These are phyloP conservation scores for Crotalus viridis DNA, from an alignment of 2,113 vertebrate genomes.

Conservation along the genomic window DNA sequence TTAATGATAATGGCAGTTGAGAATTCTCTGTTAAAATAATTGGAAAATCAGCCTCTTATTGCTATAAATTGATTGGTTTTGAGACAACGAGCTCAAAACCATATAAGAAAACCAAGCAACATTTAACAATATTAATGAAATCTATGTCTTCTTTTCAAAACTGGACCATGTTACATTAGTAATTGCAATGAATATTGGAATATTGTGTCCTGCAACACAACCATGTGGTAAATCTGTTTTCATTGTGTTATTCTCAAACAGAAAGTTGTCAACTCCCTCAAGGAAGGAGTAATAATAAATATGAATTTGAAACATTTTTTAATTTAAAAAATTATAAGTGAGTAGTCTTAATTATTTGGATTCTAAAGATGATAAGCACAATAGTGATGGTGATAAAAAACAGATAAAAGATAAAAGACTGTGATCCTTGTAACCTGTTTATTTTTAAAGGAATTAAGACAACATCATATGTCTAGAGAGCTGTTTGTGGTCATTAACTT, in stretches of 20 bases:
- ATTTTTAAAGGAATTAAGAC: neutral
- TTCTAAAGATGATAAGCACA: neutral
- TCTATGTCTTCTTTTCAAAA: neutral
- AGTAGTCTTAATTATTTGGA: neutral
- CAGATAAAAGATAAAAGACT: neutral
- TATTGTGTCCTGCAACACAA: slow-evolving; percentile 62
- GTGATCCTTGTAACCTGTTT: neutral
- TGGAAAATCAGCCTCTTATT: neutral
- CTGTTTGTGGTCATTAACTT: neutral
- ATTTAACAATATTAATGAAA: neutral
- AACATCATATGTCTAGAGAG: neutral
- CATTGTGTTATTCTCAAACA: neutral
- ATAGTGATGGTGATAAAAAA: neutral
- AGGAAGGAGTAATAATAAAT: neutral
- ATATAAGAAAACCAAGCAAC: neutral
- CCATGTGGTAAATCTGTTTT: slow-evolving; percentile 46
- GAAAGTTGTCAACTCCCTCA: neutral
- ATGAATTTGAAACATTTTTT: neutral
- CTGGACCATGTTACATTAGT: accelerated
- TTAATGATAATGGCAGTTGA: neutral
- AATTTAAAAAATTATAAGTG: neutral
- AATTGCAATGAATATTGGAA: neutral
- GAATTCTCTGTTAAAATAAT: neutral
- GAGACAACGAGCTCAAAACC: neutral
- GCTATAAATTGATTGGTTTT: neutral